phyloP scores from a whole-genome alignment of 2,797 vertebrate species.

The Pangasius djambal region DNA sequence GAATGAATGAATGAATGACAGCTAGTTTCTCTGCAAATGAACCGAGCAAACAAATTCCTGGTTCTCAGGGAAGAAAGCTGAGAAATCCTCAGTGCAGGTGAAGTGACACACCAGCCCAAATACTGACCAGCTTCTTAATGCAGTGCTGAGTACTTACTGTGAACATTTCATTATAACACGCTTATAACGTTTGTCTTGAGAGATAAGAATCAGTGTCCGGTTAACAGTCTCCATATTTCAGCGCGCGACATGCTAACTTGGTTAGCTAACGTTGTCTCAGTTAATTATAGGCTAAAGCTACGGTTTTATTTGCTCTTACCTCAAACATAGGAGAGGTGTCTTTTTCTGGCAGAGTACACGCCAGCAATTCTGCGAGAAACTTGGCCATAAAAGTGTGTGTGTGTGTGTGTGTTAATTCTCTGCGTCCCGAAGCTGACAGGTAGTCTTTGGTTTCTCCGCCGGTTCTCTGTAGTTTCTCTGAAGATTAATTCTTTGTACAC shows the following conservation, averaged over 20 bases:
- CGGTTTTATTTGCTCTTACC: slow-evolving; percentile 68
- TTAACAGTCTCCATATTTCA: background rate
- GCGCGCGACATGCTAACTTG: background rate
- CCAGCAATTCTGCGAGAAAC: slow-evolving; percentile 83
- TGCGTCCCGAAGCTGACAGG: slow-evolving; percentile 22
- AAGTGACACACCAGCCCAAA: slow-evolving; percentile 50
- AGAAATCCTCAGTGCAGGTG: slow-evolving; percentile 1
- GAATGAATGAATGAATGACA: background rate
- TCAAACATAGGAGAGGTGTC: slow-evolving; percentile 74
- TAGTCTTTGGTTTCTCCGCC: slow-evolving; percentile 4
- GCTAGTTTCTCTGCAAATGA: background rate
- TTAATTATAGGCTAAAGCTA: background rate
- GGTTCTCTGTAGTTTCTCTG: background rate
- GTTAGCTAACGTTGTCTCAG: background rate
- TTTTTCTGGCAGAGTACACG: slow-evolving; percentile 80
- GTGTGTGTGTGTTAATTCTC: slow-evolving; percentile 2
- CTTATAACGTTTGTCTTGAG: background rate
- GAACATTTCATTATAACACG: background rate
- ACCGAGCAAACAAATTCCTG: background rate
- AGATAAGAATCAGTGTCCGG: background rate
- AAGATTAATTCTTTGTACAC: slow-evolving; percentile 8
- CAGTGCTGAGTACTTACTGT: background rate
- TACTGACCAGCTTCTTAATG: slow-evolving; percentile 5
- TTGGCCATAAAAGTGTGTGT: slow-evolving; percentile 76
- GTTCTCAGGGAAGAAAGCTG: background rate